Evolutionary conservation across 2,888 invertebrate species (phyloP), one percentile per base, ranked within the genome.

Genomic region (Dicranocentrus wangi): DNA sequence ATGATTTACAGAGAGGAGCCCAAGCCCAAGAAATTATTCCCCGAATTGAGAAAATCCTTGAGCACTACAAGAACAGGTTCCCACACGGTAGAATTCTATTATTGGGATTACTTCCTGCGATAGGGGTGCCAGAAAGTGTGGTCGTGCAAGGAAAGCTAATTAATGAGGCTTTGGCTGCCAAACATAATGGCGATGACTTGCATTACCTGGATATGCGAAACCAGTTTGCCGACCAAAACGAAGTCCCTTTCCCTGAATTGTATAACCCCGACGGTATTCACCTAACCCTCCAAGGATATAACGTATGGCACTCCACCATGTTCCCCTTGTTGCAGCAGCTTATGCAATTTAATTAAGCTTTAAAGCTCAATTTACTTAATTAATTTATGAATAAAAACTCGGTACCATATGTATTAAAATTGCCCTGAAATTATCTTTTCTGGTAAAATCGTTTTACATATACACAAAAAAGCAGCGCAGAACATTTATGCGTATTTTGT

Each of bases 101-200:
- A 0, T 47, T 76, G 42, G 76, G 43, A 21, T 15, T 81, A 10
- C 63, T 81, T 19, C 81, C 81, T 0, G 79, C 70, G 2, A 72
- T 58, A 17, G 68, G 68, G 7, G 21, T 27, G n/a, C 72, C 72
- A 15, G 28, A 25, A 1, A 13, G 21, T 0, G 7, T 79, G 10
- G 32, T 72, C 1, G 60, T 60, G 1, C 43, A 71, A 28, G 68
- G 72, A 5, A 39, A 51, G 15, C n/a, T 66, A 7, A 43, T 79
- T 21, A 72, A 72, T 60, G 72, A 19, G 0, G 79, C 71, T 13
- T 23, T 79, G 10, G 47, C 28, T 13, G 28, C 23, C 1, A 28
- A 66, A 47, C 47, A 32, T 15, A 81, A 70, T 32, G 51, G 19
- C 0, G 73, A 80, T 15, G 69, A 75, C n/a, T n/a, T 75, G 15